A percentile compares a stretch with the other conserved stretches of the same genome.
phyloP scores from a whole-genome alignment of 2,888 invertebrate genomes.

The Ornithoptera alexandrae region DNA sequence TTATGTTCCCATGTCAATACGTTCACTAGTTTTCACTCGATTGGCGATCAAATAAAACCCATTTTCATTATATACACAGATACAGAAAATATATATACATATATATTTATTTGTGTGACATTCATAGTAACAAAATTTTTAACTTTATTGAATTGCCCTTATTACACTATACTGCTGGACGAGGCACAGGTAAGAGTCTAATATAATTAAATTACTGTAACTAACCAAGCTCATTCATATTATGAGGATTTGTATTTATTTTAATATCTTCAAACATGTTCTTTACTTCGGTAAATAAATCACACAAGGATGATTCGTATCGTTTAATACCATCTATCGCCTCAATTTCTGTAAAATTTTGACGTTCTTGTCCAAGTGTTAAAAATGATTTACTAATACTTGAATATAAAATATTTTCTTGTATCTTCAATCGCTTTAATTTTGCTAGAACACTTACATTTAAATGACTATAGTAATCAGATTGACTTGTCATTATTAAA shows the following conservation, averaged over 20 bases:
- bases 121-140: too few relatives aligned
- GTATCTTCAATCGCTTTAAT: constrained; percentile 62
- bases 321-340: constrained; percentile 39
- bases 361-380: constrained; percentile 34
- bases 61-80: too few relatives aligned
- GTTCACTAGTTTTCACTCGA: too few relatives aligned
- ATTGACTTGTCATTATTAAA: neutral
- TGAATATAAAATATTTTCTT: constrained; percentile 57
- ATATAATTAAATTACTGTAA: constrained; percentile 11
- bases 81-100: too few relatives aligned
- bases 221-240: constrained; percentile 51
- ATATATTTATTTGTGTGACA: too few relatives aligned
- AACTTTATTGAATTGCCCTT: too few relatives aligned
- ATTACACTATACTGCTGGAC: too few relatives aligned
- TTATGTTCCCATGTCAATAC: too few relatives aligned
- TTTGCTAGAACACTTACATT: constrained; percentile 43
- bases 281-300: constrained; percentile 46
- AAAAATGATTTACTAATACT: constrained; percentile 38
- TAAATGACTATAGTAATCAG: neutral
- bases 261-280: constrained; percentile 58
- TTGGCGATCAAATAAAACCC: too few relatives aligned
- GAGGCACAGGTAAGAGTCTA: too few relatives aligned
- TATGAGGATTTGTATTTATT: constrained; percentile 42
- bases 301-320: constrained; percentile 43
- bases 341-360: constrained; percentile 22